phyloP scores from a whole-genome alignment of 2,888 invertebrate genomes.

The Siphlonurus alternatus region DNA sequence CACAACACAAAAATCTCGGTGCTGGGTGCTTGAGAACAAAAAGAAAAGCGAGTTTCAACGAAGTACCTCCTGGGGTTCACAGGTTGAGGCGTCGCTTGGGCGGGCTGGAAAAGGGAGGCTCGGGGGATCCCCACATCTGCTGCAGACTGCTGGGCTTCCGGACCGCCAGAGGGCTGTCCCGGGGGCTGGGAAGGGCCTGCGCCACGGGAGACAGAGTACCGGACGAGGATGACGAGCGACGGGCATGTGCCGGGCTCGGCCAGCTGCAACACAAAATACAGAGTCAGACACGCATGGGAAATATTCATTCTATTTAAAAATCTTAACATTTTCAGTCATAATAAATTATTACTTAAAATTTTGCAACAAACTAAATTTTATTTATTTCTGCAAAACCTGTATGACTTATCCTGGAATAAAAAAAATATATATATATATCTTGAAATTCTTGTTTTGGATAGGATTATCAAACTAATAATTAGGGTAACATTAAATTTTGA shows the following conservation, averaged over 20 bases:
- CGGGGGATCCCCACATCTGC: background rate
- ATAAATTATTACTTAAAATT: background rate
- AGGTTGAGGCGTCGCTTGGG: background rate
- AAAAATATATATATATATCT: too few species aligned
- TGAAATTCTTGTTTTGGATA: too few species aligned
- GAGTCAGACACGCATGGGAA: background rate
- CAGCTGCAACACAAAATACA: too few species aligned
- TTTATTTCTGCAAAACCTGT: too few species aligned
- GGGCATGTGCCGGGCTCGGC: background rate
- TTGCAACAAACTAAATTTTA: background rate
- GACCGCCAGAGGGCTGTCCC: background rate
- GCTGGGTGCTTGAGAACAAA: background rate
- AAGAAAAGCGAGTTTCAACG: background rate
- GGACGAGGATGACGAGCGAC: background rate
- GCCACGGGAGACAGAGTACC: background rate
- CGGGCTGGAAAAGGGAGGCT: background rate
- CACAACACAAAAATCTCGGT: background rate
- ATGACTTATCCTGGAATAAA: too few species aligned
- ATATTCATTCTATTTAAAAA: too few species aligned
- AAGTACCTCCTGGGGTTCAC: background rate
- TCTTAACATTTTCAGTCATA: background rate
- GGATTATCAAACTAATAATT: too few species aligned
- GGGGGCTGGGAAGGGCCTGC: background rate
- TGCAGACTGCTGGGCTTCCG: background rate
- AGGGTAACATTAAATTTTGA: too few species aligned